A percentile compares a stretch with the other conserved stretches of the same genome.
Conservation (phyloP, 2,888 invertebrate genomes). For the Agrotis ipsilon region DNA sequence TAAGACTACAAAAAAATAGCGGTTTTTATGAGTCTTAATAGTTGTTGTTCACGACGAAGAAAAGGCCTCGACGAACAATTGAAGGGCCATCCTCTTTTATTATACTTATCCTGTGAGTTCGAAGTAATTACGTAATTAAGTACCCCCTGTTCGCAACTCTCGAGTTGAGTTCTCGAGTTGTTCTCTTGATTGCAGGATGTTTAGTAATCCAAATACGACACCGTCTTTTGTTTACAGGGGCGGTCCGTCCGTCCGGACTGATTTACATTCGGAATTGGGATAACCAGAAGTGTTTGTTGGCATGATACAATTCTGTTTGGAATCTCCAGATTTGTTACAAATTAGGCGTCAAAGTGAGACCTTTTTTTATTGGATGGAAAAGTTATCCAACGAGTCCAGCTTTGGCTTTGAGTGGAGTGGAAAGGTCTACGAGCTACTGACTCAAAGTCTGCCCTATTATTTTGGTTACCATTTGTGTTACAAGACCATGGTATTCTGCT, state of each 20-base stretch:
- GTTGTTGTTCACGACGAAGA: slow-evolving; percentile 36
- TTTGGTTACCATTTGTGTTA: too few species aligned
- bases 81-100: slow-evolving; percentile 42
- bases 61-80: not conserved
- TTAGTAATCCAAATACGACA: slow-evolving; percentile 57
- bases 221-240: slow-evolving; percentile 43
- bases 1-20: slow-evolving; percentile 1
- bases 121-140: slow-evolving; percentile 66
- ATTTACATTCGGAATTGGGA: slow-evolving; percentile 24
- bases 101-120: slow-evolving; percentile 43
- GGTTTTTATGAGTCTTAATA: slow-evolving; percentile 48
- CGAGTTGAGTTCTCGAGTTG: slow-evolving; percentile 55
- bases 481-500: too few species aligned
- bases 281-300: slow-evolving; percentile 4
- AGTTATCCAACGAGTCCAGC: too few species aligned
- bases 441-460: too few species aligned
- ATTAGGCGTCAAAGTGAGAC: too few species aligned
- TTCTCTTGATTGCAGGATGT: slow-evolving; percentile 67
- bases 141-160: slow-evolving; percentile 65
- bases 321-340: not conserved
- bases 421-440: too few species aligned
- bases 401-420: too few species aligned
- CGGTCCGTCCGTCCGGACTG: slow-evolving; percentile 7
- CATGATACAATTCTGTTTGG: slow-evolving; percentile 10
- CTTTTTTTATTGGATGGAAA: too few species aligned